Evolutionary conservation across 2,888 invertebrate genomes (phyloP).

Genomic region (Masnerella sp.): DNA sequence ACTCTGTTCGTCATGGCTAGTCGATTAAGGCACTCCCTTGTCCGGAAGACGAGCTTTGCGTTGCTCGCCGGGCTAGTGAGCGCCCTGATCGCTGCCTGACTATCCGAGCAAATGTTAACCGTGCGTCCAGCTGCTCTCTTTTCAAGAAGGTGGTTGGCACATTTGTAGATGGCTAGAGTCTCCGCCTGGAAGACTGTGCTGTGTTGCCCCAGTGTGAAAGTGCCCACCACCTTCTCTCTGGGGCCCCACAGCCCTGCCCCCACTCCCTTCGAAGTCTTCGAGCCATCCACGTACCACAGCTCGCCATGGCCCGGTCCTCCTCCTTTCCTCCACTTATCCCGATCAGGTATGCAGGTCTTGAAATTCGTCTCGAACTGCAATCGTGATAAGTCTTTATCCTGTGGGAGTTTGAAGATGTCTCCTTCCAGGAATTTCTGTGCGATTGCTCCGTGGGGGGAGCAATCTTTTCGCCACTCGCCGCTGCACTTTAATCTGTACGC

Average conservation of each 20-base stretch:
- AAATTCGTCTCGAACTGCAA: slow-evolving; percentile 2
- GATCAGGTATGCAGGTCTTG: neutral
- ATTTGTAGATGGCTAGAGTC: neutral
- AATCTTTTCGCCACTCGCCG: neutral
- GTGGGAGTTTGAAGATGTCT: neutral
- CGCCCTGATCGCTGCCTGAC: slow-evolving; percentile 5
- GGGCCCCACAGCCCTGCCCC: neutral
- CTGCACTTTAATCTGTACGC: slow-evolving; percentile 8
- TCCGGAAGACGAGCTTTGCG: neutral
- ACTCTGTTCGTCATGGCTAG: neutral
- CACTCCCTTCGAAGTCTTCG: neutral
- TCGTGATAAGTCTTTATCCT: slow-evolving; percentile 1
- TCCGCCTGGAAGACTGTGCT: slow-evolving; percentile 6
- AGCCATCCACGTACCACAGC: slow-evolving; percentile 1
- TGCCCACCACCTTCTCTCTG: neutral
- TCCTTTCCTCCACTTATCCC: neutral
- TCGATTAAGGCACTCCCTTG: neutral
- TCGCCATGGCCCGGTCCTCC: neutral
- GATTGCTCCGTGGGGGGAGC: slow-evolving; percentile 1
- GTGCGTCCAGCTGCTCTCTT: neutral
- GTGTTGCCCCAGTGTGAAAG: neutral
- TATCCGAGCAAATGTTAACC: slow-evolving; percentile 3
- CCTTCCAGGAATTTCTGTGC: neutral
- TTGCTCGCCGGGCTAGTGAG: neutral
- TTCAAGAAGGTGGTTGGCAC: neutral